A percentile compares a stretch with the other conserved stretches of the same genome.
Conservation (phyloP, 2,113 vertebrate genomes). For the Cinclus cinclus region DNA sequence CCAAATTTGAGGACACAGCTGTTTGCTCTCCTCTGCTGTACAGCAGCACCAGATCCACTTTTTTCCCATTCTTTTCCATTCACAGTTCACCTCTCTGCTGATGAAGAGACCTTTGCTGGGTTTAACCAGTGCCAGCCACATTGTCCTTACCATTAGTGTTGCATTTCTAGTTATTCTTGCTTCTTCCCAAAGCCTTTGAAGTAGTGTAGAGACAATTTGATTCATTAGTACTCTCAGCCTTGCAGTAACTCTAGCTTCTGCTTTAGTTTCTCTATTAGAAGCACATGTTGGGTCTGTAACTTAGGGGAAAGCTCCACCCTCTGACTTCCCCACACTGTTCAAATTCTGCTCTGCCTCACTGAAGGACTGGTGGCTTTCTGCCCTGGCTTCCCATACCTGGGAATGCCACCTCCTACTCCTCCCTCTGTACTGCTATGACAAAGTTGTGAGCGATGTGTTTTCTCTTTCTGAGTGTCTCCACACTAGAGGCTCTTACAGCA, state of each 20-base stretch:
- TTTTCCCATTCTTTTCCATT: neutral
- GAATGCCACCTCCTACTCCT: neutral
- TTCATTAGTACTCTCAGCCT: conserved; percentile 35
- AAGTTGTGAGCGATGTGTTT: neutral
- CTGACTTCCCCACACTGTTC: neutral
- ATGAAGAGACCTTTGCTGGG: neutral
- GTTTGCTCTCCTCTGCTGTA: neutral
- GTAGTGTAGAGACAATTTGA: conserved; percentile 44
- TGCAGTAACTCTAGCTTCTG: conserved; percentile 58
- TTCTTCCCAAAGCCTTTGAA: conserved; percentile 50
- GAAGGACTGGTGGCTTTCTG: neutral
- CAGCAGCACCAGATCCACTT: neutral
- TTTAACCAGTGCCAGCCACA: neutral
- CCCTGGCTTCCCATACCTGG: neutral
- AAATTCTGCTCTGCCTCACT: neutral
- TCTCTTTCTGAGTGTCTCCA: neutral
- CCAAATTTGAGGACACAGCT: neutral
- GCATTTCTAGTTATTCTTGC: conserved; percentile 66
- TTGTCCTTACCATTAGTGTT: conserved; percentile 36
- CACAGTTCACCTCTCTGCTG: accelerated
- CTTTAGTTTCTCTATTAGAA: conserved; percentile 51
- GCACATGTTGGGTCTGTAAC: conserved; percentile 24
- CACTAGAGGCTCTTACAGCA: neutral
- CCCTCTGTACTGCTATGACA: neutral
- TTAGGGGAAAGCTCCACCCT: neutral